Base-by-base conservation (phyloP, 2,797 vertebrate genomes). In the Tenualosa thibaudeaui region DNA sequence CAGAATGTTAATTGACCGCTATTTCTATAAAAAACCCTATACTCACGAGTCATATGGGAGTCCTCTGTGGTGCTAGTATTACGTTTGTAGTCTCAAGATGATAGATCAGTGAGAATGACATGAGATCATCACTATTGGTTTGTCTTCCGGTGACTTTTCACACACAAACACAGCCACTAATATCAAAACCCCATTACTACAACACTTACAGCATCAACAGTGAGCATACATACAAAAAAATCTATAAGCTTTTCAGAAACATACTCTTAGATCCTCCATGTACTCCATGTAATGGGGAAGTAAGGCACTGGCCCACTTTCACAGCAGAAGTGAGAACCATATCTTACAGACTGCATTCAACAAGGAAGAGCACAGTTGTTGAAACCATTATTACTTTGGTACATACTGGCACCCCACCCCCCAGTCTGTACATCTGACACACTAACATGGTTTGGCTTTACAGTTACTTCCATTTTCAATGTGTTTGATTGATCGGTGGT, bases 251-350 rank as follows among this genome's bases (percentile, higher is more conserved):
- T 46, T 46, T 46, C 37, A 22, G 40, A 78, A 46, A 19, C 43
- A 37, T 51, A 17, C 19, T 78, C 19, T 78, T 78, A 46, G 24
- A 50, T 9, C 53, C 83, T 83, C 81, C 31, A 22, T 78, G 4
- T 46, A 22, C 83, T 83, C 81, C 31, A 22, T 78, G 4, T 46
- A 22, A 78, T 43, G 17, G 40, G 71, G 71, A 78, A 78, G 71
- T 86, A n/a, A 6, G 78, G 93, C 94, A 94, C 89, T 88, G 90
- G 91, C 89, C 89, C 91, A 90, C 90, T 94, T 91, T 94, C 90
- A 89, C 37, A 91, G 93, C 90, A 93, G 95, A 95, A 94, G 94
- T 91, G 92, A 94, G 87, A 88, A 87, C 54, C 22, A 81, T 82
- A 82, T 75, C 37, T 81, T 51, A 83, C 31, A 83, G 22, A 83